Conservation (phyloP, 2,113 vertebrate species). For the Dicerorhinus sumatrensis region DNA sequence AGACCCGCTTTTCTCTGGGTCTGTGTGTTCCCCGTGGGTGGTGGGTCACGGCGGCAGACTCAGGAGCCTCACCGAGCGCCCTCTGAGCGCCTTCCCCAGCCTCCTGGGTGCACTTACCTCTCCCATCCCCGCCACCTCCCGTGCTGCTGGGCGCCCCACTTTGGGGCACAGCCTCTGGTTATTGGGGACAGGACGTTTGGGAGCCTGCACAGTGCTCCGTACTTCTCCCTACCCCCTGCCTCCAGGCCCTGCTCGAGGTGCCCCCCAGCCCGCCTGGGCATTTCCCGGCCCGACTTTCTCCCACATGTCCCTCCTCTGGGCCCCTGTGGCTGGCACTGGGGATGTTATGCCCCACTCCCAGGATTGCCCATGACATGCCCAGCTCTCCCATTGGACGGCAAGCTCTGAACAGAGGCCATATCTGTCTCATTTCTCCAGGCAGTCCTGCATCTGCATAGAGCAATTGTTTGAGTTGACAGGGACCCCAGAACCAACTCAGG, state of each 20-base stretch:
- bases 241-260: background rate
- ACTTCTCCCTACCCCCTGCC: background rate
- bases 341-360: rapidly evolving
- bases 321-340: background rate
- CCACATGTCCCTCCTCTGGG: background rate
- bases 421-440: rapidly evolving
- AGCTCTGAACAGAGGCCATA: rapidly evolving
- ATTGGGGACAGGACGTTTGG: background rate
- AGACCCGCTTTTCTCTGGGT: background rate
- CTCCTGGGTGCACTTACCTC: no score
- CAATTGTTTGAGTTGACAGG: background rate
- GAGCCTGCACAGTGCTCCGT: background rate
- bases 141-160: rapidly evolving
- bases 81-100: background rate
- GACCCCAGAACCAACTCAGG: no score
- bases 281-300: background rate
- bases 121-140: rapidly evolving
- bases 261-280: background rate
- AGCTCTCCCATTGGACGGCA: background rate
- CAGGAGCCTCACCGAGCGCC: rapidly evolving
- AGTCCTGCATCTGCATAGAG: background rate
- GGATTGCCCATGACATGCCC: rapidly evolving
- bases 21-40: background rate
- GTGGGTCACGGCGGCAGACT: background rate
- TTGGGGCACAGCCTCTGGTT: rapidly evolving